Percentiles rank a stretch among this genome's conserved stretches.
These are phyloP conservation scores for Epinotia demarniana DNA, from an alignment of 2,888 invertebrate species.

Conservation along the genomic window DNA sequence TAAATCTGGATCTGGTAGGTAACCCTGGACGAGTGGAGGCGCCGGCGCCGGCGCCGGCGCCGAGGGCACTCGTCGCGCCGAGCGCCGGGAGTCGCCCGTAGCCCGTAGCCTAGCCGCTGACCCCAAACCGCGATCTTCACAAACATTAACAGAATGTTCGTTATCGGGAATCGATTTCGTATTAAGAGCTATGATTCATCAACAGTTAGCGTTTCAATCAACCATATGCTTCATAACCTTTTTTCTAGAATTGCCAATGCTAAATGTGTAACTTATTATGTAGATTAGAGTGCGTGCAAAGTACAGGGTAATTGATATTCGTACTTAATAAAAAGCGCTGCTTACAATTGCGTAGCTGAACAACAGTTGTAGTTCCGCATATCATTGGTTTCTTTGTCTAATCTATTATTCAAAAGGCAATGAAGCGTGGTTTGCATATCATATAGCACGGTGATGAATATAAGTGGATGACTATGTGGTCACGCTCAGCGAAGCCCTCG, in stretches of 20 bases:
- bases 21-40: neutral
- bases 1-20: neutral
- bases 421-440: conserved; percentile 39
- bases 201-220: conserved; percentile 1
- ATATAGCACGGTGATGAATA: conserved; percentile 11
- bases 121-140: conserved; percentile 15
- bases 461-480: conserved; percentile 22
- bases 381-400: conserved; percentile 22
- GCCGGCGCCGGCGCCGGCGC: neutral
- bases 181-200: conserved; percentile 26
- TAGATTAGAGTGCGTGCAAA: conserved; percentile 13
- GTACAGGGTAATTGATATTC: conserved; percentile 27
- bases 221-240: conserved; percentile 5
- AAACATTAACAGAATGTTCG: conserved; percentile 23
- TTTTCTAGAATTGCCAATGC: neutral
- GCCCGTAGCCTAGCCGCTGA: conserved; percentile 3
- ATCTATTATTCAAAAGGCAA: conserved; percentile 33
- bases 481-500: conserved; percentile 12
- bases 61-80: neutral
- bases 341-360: conserved; percentile 32
- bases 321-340: conserved; percentile 35
- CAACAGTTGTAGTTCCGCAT: conserved; percentile 34
- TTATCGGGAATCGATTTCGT: conserved; percentile 22
- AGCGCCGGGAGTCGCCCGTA: neutral
- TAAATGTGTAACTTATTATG: conserved; percentile 26